Conservation (phyloP, 2,113 vertebrate genomes). For the Gavialis gangeticus region DNA sequence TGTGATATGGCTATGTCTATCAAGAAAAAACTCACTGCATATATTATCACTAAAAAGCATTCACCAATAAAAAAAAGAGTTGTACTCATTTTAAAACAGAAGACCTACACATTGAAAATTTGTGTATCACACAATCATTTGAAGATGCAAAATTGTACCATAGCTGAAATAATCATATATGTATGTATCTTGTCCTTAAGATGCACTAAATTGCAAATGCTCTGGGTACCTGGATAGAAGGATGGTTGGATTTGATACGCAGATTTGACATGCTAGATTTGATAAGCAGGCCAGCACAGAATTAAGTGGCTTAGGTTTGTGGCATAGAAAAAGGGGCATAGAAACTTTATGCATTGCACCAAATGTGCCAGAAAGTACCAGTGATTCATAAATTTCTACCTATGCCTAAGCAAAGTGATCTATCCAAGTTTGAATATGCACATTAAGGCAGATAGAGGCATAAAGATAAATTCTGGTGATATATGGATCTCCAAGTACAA, state of each 20-base stretch:
- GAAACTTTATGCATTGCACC: neutral
- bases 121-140: neutral
- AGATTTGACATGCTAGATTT: neutral
- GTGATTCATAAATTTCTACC: neutral
- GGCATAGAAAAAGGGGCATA: neutral
- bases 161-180: neutral
- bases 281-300: neutral
- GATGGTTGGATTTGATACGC: neutral
- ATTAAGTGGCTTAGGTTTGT: neutral
- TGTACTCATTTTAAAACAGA: neutral
- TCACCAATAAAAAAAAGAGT: neutral
- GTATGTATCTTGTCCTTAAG: no score
- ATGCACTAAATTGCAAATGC: neutral
- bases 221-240: neutral
- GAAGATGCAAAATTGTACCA: neutral
- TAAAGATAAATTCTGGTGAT: neutral
- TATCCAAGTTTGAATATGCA: neutral
- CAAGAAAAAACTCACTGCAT: neutral
- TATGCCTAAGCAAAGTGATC: neutral
- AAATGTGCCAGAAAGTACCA: neutral
- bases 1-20: neutral
- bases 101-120: neutral
- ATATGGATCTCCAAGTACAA: neutral
- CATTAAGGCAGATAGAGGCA: neutral
- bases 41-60: neutral